Evolutionary conservation across 2,888 invertebrate species (phyloP), one percentile per base, ranked within the genome.

Genomic region (Caenorhabditis afra): DNA sequence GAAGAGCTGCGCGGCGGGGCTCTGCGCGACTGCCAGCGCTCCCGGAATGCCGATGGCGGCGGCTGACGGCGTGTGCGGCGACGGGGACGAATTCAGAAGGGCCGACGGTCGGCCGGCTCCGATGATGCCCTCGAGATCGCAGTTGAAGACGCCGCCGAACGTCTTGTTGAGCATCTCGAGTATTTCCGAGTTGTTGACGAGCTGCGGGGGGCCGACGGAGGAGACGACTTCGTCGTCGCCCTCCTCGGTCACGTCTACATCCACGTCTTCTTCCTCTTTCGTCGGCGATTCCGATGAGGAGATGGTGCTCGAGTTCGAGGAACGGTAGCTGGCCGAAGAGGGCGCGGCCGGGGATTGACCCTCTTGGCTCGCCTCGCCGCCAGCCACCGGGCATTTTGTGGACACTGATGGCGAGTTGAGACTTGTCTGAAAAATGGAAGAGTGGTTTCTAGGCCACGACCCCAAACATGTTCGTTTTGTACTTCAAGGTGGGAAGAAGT

Each of bases 21-120:
- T 86, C 29, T 87, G 87, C 22, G 89, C 87, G n/a, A 89, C 88
- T 4, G 88, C 89, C 20, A 88, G 44, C 8, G 89, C 87, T 49
- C 89, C 89, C 18, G 88, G 87, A 22, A 89, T 81, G 12, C 23
- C 64, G 7, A 75, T 41, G 11, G 68, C 52, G 2, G 74, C 41
- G 20, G 81, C 29, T 3, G 29, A 29, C 29, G 29, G 75, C n/a
- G 76, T 64, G 3, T 76, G 71, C 20, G 79, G 75, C 12, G 78
- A 67, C 11, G 74, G 55, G n/a, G n/a, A n/a, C 18, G 65, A 65
- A 14, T 55, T 66, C 22, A 47, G 45, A n/a, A 59, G 71, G 35
- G 39, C 58, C 52, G 39, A 57, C 0, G 65, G 61, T 20, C 57
- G 52, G 29, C 29, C 29, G n/a, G n/a, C n/a, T n/a, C n/a, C n/a